Conservation (phyloP, 2,113 vertebrate species). For the Barnardius zonarius region DNA sequence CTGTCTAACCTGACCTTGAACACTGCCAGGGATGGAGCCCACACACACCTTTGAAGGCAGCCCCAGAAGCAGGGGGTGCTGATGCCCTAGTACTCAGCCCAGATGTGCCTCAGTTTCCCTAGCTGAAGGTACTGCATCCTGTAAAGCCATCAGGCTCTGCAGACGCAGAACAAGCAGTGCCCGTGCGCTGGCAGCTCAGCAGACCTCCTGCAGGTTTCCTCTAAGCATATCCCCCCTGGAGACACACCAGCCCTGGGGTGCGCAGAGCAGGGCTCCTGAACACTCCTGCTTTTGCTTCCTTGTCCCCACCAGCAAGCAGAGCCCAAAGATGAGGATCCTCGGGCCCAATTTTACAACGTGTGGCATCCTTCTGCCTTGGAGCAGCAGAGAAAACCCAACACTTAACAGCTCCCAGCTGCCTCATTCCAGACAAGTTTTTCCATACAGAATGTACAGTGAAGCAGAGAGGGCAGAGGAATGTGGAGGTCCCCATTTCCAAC, state of each 20-base stretch:
- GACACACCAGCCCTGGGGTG: not conserved
- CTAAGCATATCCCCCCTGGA: not conserved
- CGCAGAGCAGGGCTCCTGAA: fast-evolving
- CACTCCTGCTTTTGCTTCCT: not conserved
- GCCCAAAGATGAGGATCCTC: not conserved
- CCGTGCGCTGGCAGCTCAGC: not conserved
- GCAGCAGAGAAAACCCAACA: not conserved
- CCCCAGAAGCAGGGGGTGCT: not conserved
- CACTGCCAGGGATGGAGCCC: not conserved
- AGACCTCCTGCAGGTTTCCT: not conserved
- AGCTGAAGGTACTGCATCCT: not conserved
- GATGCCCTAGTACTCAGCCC: not conserved
- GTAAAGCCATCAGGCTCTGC: not conserved
- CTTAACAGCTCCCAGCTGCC: not conserved
- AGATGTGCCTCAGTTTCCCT: not conserved
- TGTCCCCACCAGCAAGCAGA: not conserved
- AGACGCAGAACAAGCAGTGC: not conserved
- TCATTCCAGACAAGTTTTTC: not conserved
- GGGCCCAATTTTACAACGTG: fast-evolving
- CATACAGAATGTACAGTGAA: not conserved
- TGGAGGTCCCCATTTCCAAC: not conserved
- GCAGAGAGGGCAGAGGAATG: not conserved
- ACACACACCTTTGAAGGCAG: no score
- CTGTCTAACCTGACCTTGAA: not conserved
- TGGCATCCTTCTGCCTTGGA: not conserved